These are phyloP conservation scores for Alitta virens DNA, from an alignment of 2,888 invertebrate genomes.

Conservation along the genomic window DNA sequence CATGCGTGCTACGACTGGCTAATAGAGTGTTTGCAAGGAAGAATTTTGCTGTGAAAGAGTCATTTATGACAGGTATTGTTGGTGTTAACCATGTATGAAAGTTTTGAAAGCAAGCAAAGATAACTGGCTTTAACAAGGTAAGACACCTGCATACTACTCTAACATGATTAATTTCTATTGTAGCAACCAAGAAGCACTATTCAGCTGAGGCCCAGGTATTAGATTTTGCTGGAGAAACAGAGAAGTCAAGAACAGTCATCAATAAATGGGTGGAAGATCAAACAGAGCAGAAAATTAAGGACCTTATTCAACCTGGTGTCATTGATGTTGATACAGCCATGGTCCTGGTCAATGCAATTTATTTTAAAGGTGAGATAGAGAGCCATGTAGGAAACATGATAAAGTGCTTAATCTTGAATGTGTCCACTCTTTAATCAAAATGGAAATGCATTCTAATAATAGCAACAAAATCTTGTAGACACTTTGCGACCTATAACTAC, in stretches of 20 bases:
- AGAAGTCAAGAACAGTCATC: conserved; percentile 62
- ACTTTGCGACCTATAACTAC: no score
- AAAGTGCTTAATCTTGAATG: no score
- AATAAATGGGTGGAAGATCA: conserved; percentile 79
- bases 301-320: conserved; percentile 66
- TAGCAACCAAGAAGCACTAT: conserved; percentile 30
- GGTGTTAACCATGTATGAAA: no score
- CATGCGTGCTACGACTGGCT: conserved; percentile 23
- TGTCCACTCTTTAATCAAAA: no score
- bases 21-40: conserved; percentile 39
- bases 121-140: no score
- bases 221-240: conserved; percentile 38
- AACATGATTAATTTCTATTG: background rate
- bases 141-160: no score
- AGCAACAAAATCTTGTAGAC: no score
- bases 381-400: conserved; percentile 62
- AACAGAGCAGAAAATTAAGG: conserved; percentile 78
- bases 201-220: conserved; percentile 30
- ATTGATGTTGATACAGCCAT: conserved; percentile 46
- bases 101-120: no score
- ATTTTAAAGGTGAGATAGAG: conserved; percentile 60
- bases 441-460: no score
- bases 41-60: background rate
- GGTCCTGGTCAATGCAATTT: conserved; percentile 59
- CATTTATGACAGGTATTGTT: conserved; percentile 20